Evolutionary conservation across 2,888 invertebrate species (phyloP).

Genomic region (Nomada fabriciana): DNA sequence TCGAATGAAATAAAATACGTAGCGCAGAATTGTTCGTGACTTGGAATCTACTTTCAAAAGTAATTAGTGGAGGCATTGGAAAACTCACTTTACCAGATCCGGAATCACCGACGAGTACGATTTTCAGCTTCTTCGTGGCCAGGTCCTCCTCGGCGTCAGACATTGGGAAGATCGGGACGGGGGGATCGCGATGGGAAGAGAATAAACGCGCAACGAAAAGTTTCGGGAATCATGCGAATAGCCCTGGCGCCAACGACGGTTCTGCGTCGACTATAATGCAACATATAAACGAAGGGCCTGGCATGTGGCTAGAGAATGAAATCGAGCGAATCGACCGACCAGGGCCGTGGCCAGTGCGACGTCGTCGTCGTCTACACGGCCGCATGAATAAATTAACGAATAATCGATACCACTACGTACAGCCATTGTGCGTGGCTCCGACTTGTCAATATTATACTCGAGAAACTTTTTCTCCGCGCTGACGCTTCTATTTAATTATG

Average conservation of each 20-base stretch:
- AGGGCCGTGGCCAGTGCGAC: conserved; percentile 67
- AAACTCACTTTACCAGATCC: conserved; percentile 92
- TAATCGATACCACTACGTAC: conserved; percentile 77
- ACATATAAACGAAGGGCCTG: conserved; percentile 55
- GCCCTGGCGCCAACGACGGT: conserved; percentile 44
- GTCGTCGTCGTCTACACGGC: conserved; percentile 67
- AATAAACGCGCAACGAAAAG: not conserved
- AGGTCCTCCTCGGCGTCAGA: conserved; percentile 89
- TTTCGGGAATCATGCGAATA: conserved; percentile 54
- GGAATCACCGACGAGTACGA: conserved; percentile 92
- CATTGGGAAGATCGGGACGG: conserved; percentile 83
- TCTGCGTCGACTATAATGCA: conserved; percentile 58
- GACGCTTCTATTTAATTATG: conserved; percentile 9
- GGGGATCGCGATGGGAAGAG: conserved; percentile 8
- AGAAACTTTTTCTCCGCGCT: not conserved
- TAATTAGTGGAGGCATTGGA: conserved; percentile 78
- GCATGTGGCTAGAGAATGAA: conserved; percentile 58
- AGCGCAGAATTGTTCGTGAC: not conserved
- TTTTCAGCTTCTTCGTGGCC: conserved; percentile 89
- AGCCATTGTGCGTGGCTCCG: conserved; percentile 41
- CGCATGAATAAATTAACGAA: conserved; percentile 81
- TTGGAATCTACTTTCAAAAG: not conserved
- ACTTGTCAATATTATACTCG: conserved; percentile 11
- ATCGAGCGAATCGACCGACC: conserved; percentile 70
- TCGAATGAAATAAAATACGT: not conserved